Conservation (phyloP, 2,888 invertebrate genomes). For the Mellilla xanthometata region DNA sequence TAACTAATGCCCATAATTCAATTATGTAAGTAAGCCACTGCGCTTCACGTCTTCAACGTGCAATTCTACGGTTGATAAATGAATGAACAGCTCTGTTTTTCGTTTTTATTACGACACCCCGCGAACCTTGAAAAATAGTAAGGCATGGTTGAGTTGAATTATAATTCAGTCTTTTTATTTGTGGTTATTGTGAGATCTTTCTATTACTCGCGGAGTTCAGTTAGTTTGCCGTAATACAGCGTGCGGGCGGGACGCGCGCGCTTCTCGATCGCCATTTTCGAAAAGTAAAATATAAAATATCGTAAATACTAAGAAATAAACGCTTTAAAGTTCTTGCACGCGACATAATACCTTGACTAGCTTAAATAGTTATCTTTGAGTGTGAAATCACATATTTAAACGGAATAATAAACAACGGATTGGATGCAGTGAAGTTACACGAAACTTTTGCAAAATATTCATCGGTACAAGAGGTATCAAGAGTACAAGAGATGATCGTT, state of each 20-base stretch:
- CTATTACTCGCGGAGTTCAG: constrained; percentile 54
- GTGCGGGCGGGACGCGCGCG: constrained; percentile 49
- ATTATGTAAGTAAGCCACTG: neutral
- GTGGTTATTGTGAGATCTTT: constrained; percentile 64
- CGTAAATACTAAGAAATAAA: too few species aligned
- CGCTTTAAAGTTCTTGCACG: too few species aligned
- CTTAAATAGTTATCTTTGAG: too few species aligned
- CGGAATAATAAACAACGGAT: constrained; percentile 3
- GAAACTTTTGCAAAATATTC: constrained; percentile 14
- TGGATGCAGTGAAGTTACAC: constrained; percentile 20
- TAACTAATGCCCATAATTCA: constrained; percentile 4
- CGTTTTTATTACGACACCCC: constrained; percentile 37
- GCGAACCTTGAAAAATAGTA: constrained; percentile 45
- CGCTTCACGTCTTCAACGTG: constrained; percentile 2
- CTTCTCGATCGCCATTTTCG: constrained; percentile 30
- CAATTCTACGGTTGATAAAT: constrained; percentile 23
- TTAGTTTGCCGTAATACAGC: constrained; percentile 58
- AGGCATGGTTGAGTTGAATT: constrained; percentile 38
- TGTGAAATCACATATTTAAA: too few species aligned
- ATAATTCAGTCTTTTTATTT: constrained; percentile 49
- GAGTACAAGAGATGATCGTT: neutral
- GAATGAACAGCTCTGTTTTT: constrained; percentile 26
- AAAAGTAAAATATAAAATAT: too few species aligned
- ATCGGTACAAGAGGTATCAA: constrained; percentile 2
- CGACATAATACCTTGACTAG: too few species aligned